phyloP scores from a whole-genome alignment of 2,888 invertebrate species.

The Cheilosia urbana region DNA sequence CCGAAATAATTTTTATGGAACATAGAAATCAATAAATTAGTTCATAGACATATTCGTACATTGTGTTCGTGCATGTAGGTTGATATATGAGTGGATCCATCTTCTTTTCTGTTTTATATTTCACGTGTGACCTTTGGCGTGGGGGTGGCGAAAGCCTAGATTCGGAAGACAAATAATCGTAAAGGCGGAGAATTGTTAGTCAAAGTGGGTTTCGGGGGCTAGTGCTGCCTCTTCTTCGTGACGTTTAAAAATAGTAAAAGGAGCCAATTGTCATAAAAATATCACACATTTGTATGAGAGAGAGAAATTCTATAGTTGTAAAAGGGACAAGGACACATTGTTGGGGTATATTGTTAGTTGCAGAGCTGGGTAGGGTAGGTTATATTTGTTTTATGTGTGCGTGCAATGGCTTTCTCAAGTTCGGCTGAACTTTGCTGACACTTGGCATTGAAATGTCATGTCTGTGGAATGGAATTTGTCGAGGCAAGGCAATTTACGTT shows the following conservation, averaged over 20 bases:
- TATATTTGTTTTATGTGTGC: background rate
- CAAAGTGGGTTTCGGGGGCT: slow-evolving; percentile 2
- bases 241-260: slow-evolving; percentile 29
- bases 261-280: slow-evolving; percentile 62
- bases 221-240: background rate
- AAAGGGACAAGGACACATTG: slow-evolving; percentile 61
- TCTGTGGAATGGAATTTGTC: slow-evolving; percentile 26
- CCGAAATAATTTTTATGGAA: slow-evolving; percentile 34
- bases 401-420: slow-evolving; percentile 20
- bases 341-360: slow-evolving; percentile 41
- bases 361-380: background rate
- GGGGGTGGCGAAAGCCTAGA: slow-evolving; percentile 9
- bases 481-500: slow-evolving; percentile 2
- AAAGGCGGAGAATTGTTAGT: slow-evolving; percentile 43
- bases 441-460: slow-evolving; percentile 51
- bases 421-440: slow-evolving; percentile 32
- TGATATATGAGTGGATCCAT: slow-evolving; percentile 38
- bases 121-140: slow-evolving; percentile 63
- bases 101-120: slow-evolving; percentile 32
- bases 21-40: slow-evolving; percentile 66
- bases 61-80: slow-evolving; percentile 1
- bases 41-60: slow-evolving; percentile 19
- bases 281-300: slow-evolving; percentile 19
- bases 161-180: slow-evolving; percentile 53
- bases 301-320: slow-evolving; percentile 53